Conservation (phyloP, 2,113 vertebrate species). For the Cinclus cinclus region DNA sequence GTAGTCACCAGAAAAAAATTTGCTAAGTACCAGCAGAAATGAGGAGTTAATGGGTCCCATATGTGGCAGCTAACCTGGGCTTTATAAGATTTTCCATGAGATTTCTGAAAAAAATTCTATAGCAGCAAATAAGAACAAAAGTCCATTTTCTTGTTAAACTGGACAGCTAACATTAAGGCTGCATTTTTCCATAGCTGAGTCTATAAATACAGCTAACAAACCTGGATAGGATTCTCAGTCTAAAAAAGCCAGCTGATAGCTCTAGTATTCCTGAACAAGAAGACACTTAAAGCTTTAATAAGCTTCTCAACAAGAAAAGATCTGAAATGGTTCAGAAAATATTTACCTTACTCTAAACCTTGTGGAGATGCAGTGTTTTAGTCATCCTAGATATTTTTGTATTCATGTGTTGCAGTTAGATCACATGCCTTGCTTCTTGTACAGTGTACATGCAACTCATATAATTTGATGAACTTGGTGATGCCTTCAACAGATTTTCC, state of each 20-base stretch:
- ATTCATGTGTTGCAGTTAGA: neutral
- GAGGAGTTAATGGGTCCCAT: constrained; percentile 72
- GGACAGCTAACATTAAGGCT: neutral
- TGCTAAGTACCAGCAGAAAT: constrained; percentile 75
- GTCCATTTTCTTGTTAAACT: constrained; percentile 47
- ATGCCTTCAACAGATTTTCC: neutral
- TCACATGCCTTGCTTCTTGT: neutral
- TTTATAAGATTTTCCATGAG: constrained; percentile 70
- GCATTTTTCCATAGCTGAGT: neutral
- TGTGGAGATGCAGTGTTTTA: neutral
- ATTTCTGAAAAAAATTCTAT: constrained; percentile 50
- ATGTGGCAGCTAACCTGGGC: constrained; percentile 67
- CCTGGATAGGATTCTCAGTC: neutral
- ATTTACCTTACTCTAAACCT: neutral
- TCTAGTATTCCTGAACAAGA: neutral
- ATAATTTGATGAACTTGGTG: neutral
- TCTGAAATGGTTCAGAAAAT: neutral
- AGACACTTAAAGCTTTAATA: neutral
- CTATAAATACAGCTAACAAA: constrained; percentile 22
- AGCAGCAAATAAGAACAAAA: constrained; percentile 54
- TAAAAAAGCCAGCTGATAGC: neutral
- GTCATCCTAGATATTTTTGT: neutral
- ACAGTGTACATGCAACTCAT: neutral
- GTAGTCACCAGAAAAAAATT: constrained; percentile 78
- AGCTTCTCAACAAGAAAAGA: neutral